Conservation (phyloP, 2,888 invertebrate species). For the Xestia rhomboidea region DNA sequence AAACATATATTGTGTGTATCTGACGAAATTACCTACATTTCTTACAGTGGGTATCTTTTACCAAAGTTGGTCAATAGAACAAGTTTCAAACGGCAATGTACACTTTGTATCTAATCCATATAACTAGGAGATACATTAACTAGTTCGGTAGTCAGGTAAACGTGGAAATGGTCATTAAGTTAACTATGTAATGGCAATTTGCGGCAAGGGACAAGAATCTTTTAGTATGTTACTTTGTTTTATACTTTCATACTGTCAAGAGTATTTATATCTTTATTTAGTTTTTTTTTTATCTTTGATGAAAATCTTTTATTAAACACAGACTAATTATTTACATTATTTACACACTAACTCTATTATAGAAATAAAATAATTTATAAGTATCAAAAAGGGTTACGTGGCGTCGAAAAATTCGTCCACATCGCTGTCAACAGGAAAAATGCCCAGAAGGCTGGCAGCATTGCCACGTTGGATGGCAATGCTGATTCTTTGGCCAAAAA, state of each 20-base stretch:
- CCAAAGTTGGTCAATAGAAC: neutral
- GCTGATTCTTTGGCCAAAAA: no score
- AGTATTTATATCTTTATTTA: slow-evolving; percentile 20
- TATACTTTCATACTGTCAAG: slow-evolving; percentile 46
- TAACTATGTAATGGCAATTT: slow-evolving; percentile 62
- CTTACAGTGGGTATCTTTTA: neutral
- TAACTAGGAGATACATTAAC: slow-evolving; percentile 37
- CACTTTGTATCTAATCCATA: slow-evolving; percentile 40
- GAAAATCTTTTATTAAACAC: no score
- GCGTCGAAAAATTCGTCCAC: no score
- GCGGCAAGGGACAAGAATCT: slow-evolving; percentile 50
- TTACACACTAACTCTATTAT: no score
- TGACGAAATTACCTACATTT: neutral
- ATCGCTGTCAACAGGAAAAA: no score
- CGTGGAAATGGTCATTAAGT: slow-evolving; percentile 59
- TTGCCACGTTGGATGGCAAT: no score
- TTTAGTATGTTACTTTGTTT: slow-evolving; percentile 54
- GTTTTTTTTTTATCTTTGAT: no score
- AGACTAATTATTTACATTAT: no score
- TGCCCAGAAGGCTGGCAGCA: no score
- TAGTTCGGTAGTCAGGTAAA: slow-evolving; percentile 50
- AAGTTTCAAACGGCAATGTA: neutral
- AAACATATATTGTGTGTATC: neutral
- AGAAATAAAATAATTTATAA: no score
- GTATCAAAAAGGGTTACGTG: no score